A percentile compares a stretch with the other conserved stretches of the same genome.
Evolutionary conservation across 2,113 vertebrate species (phyloP).

Genomic region (Steatornis caripensis): DNA sequence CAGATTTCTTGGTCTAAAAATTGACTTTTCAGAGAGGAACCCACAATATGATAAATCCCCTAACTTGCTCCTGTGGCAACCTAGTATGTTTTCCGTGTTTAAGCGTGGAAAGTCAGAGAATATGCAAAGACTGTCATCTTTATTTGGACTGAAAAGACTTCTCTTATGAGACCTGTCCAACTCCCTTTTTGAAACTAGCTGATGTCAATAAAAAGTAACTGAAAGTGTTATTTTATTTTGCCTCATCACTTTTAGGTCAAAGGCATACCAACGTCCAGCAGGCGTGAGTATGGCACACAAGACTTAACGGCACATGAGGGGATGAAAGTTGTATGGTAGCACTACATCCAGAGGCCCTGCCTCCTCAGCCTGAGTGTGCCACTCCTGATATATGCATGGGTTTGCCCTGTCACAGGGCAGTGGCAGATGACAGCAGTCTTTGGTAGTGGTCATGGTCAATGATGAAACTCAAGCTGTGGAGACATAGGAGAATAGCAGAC

Average conservation of each 20-base stretch:
- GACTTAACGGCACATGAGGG: not conserved
- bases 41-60: not conserved
- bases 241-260: not conserved
- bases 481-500: not conserved
- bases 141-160: not conserved
- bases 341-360: not conserved
- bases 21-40: not conserved
- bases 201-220: not conserved
- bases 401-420: not conserved
- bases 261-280: not conserved
- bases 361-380: not conserved
- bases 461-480: not conserved
- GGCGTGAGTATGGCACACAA: not conserved
- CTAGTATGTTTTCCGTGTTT: not conserved
- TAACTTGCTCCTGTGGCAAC: not conserved
- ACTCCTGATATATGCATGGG: fast-evolving
- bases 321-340: not conserved
- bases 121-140: not conserved
- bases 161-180: not conserved
- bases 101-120: not conserved
- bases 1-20: not conserved
- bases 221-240: not conserved
- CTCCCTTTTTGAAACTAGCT: not conserved
- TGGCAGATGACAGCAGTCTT: not conserved
- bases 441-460: not conserved